Evolutionary conservation across 2,888 invertebrate species (phyloP), one percentile per base, ranked within the genome.

Genomic region (Drosophila crucigera): DNA sequence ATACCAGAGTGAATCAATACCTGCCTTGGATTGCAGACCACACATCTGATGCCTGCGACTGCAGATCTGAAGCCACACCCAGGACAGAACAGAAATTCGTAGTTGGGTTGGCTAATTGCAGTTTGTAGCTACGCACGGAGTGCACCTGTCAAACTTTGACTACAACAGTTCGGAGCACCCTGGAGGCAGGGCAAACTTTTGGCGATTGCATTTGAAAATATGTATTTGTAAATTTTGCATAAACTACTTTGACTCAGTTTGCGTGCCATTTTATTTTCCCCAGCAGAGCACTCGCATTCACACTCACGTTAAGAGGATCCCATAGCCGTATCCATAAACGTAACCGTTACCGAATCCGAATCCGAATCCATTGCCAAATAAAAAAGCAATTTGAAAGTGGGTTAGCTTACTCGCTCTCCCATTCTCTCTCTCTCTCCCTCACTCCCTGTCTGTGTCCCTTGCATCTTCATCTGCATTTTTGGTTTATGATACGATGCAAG

Each of bases 381-480:
- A 87, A 85, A 85, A 85, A 80, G 87, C 87, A 87, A 89, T 87
- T 82, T 82, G 47, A 76, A 85, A 85, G 76, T 85, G 76, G 79
- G 85, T 86, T 84, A 89, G 67, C 76, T 76, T 22, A 25, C 55
- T 64, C 59, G 28, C 35, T 60, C 47, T 5, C 37, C 10, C 22
- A 7, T 33, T 16, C 33, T 10, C 25, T 7, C 37, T 10, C 54
- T 37, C 47, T 52, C 22, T 39, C 19, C 4, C 33, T 31, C 39
- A 1, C 49, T 9, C 49, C 52, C 64, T 54, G 7, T 43, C 0
- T 43, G 2, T n/a, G 4, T 43, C n/a, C n/a, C 33, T 14, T 10
- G 28, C 22, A 25, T 22, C 28, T 49, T 25, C 41, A 25, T 61
- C 56, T 37, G 30, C 16, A 58, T 41, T 22, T 58, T 31, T 58